Base-by-base conservation (phyloP, 2,888 invertebrate species). In the Orthosia cruda region DNA sequence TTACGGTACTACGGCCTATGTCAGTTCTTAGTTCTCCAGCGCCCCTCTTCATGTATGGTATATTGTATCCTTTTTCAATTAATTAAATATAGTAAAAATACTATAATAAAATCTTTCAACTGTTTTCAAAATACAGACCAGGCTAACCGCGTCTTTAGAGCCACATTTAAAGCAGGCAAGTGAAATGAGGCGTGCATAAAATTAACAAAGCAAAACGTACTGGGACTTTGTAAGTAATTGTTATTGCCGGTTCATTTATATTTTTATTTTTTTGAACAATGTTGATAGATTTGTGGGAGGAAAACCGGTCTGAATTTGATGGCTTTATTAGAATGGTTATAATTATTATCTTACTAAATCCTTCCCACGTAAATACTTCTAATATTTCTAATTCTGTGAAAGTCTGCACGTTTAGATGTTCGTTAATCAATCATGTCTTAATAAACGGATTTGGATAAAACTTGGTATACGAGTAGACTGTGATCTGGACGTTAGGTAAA, bases 161-260 rank as follows among this genome's bases (percentile, higher is more conserved):
- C 70, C 54, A 74, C 74, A 72, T 85, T 82, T 80, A 74, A 77
- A 80, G 20, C 74, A 75, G 75, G 62, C 81, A 55, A 77, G 50
- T 74, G 82, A 80, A 87, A 88, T 87, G 85, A 85, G 81, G 64
- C 82, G 74, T 74, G 67, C 72, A 83, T 88, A 80, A 87, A 86
- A 80, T 87, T 77, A 79, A 82, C 82, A 74, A 84, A 83, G 76
- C 83, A 72, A 71, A 79, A 74, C 74, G 69, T 72, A 58, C 71
- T 49, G 57, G 64, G 40, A 52, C 55, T 66, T 64, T n/a, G 61
- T 82, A 23, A 81, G 16, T 76, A 65, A 85, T 85, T 78, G 57
- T 71, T 64, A 74, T 81, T 61, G 54, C 58, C 45, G 18, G 15
- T 67, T 74, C 55, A 71, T 74, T 85, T 57, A 3, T 71, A 54